Evolutionary conservation across 2,888 invertebrate genomes (phyloP).

Genomic region (Scaptomyza polygonia): DNA sequence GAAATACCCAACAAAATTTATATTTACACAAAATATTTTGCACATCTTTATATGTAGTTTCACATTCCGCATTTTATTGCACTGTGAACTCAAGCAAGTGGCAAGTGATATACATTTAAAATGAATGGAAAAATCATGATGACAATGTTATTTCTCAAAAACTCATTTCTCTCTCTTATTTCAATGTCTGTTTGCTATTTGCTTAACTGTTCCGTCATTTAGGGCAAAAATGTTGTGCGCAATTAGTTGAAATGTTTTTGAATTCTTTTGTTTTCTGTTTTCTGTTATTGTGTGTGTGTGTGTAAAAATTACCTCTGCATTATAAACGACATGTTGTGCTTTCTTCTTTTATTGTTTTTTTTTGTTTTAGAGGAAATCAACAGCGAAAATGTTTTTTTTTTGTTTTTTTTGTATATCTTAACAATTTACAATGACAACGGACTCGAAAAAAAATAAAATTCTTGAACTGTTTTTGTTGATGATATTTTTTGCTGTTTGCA

Average conservation of each 20-base stretch:
- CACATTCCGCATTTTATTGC: not conserved
- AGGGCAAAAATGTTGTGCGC: slow-evolving; percentile 56
- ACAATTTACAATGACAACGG: slow-evolving; percentile 58
- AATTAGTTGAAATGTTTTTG: slow-evolving; percentile 53
- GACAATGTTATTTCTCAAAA: slow-evolving; percentile 70
- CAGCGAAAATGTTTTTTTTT: slow-evolving; percentile 1
- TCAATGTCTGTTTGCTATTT: slow-evolving; percentile 64
- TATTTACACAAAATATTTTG: not conserved
- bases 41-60: not conserved
- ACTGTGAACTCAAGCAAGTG: slow-evolving; percentile 10
- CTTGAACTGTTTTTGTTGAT: slow-evolving; percentile 41
- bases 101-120: slow-evolving; percentile 14
- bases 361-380: slow-evolving; percentile 47
- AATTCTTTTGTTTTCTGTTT: slow-evolving; percentile 8
- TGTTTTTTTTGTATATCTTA: slow-evolving; percentile 42
- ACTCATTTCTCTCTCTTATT: slow-evolving; percentile 38
- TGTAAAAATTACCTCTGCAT: slow-evolving; percentile 12
- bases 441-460: slow-evolving; percentile 33
- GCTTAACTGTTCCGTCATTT: slow-evolving; percentile 53
- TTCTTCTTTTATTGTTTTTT: no score
- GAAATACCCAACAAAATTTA: not conserved
- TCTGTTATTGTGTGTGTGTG: not conserved
- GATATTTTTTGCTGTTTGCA: slow-evolving; percentile 65
- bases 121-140: slow-evolving; percentile 51
- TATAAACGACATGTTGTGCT: slow-evolving; percentile 11